Conservation (phyloP, 2,888 invertebrate species). For the Stenchaetothrips biformis region DNA sequence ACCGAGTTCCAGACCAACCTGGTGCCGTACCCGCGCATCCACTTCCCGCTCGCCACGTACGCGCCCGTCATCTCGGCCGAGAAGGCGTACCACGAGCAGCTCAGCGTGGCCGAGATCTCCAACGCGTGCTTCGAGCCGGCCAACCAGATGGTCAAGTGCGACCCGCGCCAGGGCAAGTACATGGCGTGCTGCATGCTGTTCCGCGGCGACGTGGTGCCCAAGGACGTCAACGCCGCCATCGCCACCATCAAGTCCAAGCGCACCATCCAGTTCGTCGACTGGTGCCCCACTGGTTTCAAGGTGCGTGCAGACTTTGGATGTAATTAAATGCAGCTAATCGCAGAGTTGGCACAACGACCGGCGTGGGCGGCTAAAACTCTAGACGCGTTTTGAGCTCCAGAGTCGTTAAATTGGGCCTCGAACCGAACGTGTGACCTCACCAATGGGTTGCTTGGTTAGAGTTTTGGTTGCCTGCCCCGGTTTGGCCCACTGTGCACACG, state of each 20-base stretch:
- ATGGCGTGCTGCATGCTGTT: conserved; percentile 54
- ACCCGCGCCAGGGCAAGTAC: conserved; percentile 50
- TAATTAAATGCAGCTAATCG: too few species aligned
- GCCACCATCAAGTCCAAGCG: conserved; percentile 58
- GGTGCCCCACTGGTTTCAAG: conserved; percentile 47
- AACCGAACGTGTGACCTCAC: too few species aligned
- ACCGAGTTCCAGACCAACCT: conserved; percentile 58
- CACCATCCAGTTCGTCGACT: conserved; percentile 52
- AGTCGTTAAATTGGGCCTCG: too few species aligned
- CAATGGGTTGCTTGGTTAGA: too few species aligned
- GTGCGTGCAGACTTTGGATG: conserved; percentile 30
- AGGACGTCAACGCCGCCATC: conserved; percentile 57
- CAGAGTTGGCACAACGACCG: too few species aligned
- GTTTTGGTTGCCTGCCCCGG: too few species aligned
- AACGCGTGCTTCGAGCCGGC: conserved; percentile 57
- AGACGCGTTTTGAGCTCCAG: too few species aligned
- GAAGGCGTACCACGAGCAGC: conserved; percentile 53
- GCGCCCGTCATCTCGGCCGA: conserved; percentile 55
- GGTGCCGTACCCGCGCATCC: conserved; percentile 61
- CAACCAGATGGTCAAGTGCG: conserved; percentile 53
- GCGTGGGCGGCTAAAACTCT: too few species aligned
- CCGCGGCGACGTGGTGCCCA: conserved; percentile 61
- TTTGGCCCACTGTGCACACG: too few species aligned
- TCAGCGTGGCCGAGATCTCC: conserved; percentile 56
- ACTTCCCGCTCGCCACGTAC: conserved; percentile 57